Base-by-base conservation (phyloP, 1,140 invertebrate species). In the Drosophila seguyi region DNA sequence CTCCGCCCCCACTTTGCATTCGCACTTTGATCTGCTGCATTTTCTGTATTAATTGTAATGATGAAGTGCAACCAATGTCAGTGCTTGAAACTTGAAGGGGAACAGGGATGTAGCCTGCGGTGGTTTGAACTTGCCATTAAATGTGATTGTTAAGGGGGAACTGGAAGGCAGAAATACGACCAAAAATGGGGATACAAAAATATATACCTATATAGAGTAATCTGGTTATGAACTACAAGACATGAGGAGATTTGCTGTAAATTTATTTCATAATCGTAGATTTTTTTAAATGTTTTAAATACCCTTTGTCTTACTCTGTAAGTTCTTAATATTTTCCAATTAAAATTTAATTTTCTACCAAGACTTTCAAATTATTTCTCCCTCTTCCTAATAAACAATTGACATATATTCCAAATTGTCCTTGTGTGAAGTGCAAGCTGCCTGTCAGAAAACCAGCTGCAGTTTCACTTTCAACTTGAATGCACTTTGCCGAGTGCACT, bases 31-130 rank as follows among this genome's bases (percentile, higher is more conserved):
- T 86, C 83, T 87, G 79, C 65, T 87, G 83, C 83, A 86, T 79
- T 86, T 63, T 81, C 45, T 53, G 56, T 86, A 82, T 87, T 87
- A 87, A 87, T 87, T 88, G 85, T 87, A 80, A 83, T 87, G 68
- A 87, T 84, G 83, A 74, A 87, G 61, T 84, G 85, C 84, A 87
- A 67, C 61, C 77, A 63, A 56, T 41, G 52, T 36, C 52, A 29
- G 67, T 48, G 31, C 50, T 56, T 47, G 39, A 75, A 41, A 38
- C n/a, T 25, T 31, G 11, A 31, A 29, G 20, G 16, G 44, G 5
- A 36, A 41, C 18, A 11, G 31, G 31, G 18, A 2, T 13, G 6
- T 14, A 16, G 44, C 18, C 36, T 59, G 47, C 36, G 27, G 45
- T 13, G 53, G 48, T 22, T 38, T 65, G 58, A 47, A 80, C 50